Conservation (phyloP, 2,888 invertebrate species). For the Dynastes maya region DNA sequence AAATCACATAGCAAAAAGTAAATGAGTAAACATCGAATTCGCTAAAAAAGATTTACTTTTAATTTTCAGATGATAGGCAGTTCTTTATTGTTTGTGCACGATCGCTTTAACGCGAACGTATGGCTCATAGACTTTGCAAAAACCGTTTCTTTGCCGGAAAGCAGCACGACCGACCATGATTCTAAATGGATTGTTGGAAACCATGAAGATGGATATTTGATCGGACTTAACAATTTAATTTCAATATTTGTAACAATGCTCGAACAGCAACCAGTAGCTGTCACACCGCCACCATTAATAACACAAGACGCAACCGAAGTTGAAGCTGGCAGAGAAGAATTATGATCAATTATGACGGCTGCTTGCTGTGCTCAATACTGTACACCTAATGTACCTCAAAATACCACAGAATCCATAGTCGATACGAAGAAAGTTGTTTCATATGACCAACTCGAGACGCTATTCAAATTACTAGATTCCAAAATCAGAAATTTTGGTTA, state of each 20-base stretch:
- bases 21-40: too few species aligned
- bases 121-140: slow-evolving; percentile 99
- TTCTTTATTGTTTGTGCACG: slow-evolving; percentile 95
- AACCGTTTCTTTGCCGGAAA: slow-evolving; percentile 86
- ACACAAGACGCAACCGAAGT: slow-evolving; percentile 59
- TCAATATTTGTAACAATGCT: slow-evolving; percentile 83
- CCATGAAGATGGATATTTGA: slow-evolving; percentile 96
- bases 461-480: too few species aligned
- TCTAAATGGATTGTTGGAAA: slow-evolving; percentile 94
- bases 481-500: background rate
- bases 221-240: slow-evolving; percentile 92
- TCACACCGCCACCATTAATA: slow-evolving; percentile 64
- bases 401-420: too few species aligned
- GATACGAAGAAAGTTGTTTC: too few species aligned
- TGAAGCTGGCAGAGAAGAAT: slow-evolving; percentile 1
- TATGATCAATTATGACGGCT: background rate
- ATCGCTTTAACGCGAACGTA: slow-evolving; percentile 87
- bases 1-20: too few species aligned
- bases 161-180: slow-evolving; percentile 83
- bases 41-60: too few species aligned
- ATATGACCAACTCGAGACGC: too few species aligned
- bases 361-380: background rate
- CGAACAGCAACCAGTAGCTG: slow-evolving; percentile 67
- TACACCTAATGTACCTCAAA: too few species aligned
- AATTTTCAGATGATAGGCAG: slow-evolving; percentile 86